phyloP scores from a whole-genome alignment of 92 coral and sea anemone species.

The Ricordea florida region DNA sequence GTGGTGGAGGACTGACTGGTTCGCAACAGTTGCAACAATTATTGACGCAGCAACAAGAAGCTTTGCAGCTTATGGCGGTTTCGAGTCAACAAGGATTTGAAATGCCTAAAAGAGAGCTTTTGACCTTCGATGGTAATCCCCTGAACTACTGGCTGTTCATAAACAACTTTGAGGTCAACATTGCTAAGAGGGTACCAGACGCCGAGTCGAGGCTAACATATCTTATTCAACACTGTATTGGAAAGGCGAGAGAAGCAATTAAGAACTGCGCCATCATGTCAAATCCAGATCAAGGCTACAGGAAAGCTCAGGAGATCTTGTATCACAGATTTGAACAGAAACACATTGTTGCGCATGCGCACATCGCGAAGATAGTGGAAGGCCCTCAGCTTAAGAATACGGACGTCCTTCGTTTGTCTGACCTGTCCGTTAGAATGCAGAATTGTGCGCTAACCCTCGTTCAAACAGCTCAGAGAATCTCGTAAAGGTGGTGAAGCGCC shows the following conservation, averaged over 20 bases:
- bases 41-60: too few relatives aligned
- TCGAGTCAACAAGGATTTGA: not conserved
- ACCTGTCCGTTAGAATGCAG: conserved; percentile 35
- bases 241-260: conserved; percentile 8
- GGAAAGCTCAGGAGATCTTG: conserved; percentile 33
- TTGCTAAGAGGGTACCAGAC: conserved; percentile 16
- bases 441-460: conserved; percentile 32
- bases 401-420: conserved; percentile 10
- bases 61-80: not conserved
- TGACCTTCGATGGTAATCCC: conserved; percentile 1
- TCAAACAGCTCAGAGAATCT: conserved; percentile 32
- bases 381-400: conserved; percentile 13
- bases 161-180: conserved; percentile 38
- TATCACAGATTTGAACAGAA: conserved; percentile 18
- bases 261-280: conserved; percentile 37
- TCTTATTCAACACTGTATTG: conserved; percentile 45
- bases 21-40: too few relatives aligned
- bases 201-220: conserved; percentile 22
- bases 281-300: conserved; percentile 17
- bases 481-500: conserved; percentile 19
- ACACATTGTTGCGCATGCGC: conserved; percentile 25
- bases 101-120: not conserved
- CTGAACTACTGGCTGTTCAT: conserved; percentile 35
- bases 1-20: too few relatives aligned
- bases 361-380: not conserved